Evolutionary conservation across 2,113 vertebrate genomes (phyloP).

Genomic region (Paedocypris sp.): DNA sequence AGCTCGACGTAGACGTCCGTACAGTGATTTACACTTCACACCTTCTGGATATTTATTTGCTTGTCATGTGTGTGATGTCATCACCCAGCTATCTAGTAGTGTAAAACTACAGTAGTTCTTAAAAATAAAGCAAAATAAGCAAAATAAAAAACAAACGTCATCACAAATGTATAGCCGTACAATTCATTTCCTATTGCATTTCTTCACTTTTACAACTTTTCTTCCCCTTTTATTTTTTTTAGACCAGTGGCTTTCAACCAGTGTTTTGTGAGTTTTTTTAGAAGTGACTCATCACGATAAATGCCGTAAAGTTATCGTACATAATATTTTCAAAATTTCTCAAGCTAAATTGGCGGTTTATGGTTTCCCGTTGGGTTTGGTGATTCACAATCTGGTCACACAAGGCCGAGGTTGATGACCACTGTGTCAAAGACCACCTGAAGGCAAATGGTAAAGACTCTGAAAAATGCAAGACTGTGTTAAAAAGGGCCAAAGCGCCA

Average conservation of each 20-base stretch:
- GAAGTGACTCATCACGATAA: no score
- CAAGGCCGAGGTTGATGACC: neutral
- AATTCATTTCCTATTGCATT: neutral
- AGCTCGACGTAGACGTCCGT: no score
- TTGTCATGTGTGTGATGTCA: no score
- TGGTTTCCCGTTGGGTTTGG: neutral
- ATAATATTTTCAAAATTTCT: neutral
- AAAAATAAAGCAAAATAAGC: no score
- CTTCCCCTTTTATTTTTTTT: neutral
- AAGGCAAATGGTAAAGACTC: neutral
- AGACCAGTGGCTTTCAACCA: neutral
- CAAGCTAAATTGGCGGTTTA: neutral
- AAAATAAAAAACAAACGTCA: neutral
- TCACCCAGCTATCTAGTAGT: no score
- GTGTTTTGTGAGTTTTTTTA: no score
- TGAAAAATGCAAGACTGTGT: conserved; percentile 15
- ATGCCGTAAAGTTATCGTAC: no score
- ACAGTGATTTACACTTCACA: no score
- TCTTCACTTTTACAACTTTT: no score
- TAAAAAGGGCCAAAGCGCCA: conserved; percentile 4
- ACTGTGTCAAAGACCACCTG: neutral
- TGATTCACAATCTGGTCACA: neutral
- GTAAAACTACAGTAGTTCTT: no score
- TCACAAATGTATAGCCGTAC: neutral
- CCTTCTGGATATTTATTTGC: no score